phyloP scores from a whole-genome alignment of 2,888 invertebrate genomes.

The Chrysolina haemoptera region DNA sequence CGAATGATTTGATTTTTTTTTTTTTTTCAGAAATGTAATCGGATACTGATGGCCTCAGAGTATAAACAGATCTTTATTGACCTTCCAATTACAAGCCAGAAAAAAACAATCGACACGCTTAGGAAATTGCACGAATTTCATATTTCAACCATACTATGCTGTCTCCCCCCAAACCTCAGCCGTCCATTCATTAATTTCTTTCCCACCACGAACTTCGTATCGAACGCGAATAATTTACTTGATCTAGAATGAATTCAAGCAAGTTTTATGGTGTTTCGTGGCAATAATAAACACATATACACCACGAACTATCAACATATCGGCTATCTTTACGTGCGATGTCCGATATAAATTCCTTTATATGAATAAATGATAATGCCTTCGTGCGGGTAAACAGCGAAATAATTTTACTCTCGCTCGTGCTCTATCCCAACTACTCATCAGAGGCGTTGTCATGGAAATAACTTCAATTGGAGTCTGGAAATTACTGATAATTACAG shows the following conservation, averaged over 20 bases:
- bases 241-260: slow-evolving; percentile 23
- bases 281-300: slow-evolving; percentile 29
- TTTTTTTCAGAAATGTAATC: no score
- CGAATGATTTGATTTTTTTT: no score
- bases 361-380: slow-evolving; percentile 55
- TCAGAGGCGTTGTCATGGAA: slow-evolving; percentile 6
- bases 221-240: slow-evolving; percentile 12
- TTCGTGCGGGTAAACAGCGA: slow-evolving; percentile 52
- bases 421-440: slow-evolving; percentile 13
- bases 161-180: not conserved
- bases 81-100: no score
- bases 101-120: no score
- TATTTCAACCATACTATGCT: not conserved
- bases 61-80: no score
- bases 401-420: slow-evolving; percentile 50
- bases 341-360: slow-evolving; percentile 49
- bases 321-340: slow-evolving; percentile 46
- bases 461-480: not conserved
- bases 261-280: not conserved
- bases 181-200: not conserved
- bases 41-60: no score
- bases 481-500: no score
- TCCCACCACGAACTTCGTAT: not conserved
- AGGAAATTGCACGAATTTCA: no score
- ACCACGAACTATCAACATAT: slow-evolving; percentile 40